Evolutionary conservation across 2,888 invertebrate species (phyloP).

Genomic region (Ceratothoa steindachneri): DNA sequence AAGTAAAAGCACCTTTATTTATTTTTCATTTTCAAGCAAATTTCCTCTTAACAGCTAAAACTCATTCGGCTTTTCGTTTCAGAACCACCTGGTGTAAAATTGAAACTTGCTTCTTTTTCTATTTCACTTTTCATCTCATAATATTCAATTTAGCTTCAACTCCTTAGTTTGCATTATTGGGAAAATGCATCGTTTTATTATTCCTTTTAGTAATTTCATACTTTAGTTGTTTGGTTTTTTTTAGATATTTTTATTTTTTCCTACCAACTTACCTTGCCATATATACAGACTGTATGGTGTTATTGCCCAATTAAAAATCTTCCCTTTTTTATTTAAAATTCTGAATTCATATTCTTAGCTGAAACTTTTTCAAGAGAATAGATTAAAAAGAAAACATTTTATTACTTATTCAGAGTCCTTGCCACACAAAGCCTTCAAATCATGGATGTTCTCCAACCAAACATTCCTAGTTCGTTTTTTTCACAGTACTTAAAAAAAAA

Average conservation of each 20-base stretch:
- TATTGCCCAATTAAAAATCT: too few species aligned
- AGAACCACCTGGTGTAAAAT: too few species aligned
- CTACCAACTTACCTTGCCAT: neutral
- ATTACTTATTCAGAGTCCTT: neutral
- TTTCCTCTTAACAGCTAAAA: neutral
- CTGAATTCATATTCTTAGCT: neutral
- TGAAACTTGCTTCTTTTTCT: too few species aligned
- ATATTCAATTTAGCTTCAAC: too few species aligned
- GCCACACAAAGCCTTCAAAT: conserved; percentile 5
- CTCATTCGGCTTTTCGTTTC: too few species aligned
- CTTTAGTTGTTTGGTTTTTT: neutral
- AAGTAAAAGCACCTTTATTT: neutral
- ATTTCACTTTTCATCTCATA: too few species aligned
- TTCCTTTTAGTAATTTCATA: neutral
- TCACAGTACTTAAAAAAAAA: neutral
- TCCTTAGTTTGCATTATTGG: too few species aligned
- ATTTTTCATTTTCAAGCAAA: neutral
- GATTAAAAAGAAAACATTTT: too few species aligned
- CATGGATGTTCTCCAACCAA: neutral
- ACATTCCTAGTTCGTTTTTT: neutral
- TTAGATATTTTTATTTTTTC: neutral
- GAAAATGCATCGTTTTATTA: too few species aligned
- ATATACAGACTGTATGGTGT: too few species aligned
- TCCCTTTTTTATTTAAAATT: neutral
- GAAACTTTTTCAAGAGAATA: too few species aligned